phyloP scores from a whole-genome alignment of 2,888 invertebrate species.

The Coelinius sp. region DNA sequence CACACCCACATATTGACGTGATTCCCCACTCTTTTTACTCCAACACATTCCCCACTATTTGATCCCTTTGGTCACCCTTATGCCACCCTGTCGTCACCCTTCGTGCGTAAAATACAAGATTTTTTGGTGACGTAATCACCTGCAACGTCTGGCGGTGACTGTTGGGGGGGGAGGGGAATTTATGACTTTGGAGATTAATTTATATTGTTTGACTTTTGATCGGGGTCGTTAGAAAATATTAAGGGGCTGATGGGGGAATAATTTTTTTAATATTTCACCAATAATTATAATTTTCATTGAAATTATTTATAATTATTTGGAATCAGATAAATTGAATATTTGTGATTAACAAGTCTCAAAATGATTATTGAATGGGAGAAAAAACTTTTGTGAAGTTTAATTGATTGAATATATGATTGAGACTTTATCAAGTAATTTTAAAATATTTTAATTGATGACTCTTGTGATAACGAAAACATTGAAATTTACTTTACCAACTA shows the following conservation, averaged over 20 bases:
- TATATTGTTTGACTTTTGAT: background rate
- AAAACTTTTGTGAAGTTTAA: no score
- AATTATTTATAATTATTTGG: no score
- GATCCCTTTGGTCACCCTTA: slow-evolving; percentile 20
- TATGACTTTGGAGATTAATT: background rate
- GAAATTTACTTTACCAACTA: background rate
- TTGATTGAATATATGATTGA: no score
- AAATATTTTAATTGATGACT: no score
- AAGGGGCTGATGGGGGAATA: background rate
- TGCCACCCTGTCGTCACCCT: slow-evolving; percentile 34
- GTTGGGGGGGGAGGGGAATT: slow-evolving; percentile 43
- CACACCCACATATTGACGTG: slow-evolving; percentile 49
- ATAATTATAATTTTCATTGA: no score
- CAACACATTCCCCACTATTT: slow-evolving; percentile 33
- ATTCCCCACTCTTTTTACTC: slow-evolving; percentile 32
- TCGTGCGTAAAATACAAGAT: slow-evolving; percentile 43
- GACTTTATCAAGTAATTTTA: no score
- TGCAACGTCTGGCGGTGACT: background rate
- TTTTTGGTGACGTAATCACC: slow-evolving; percentile 55
- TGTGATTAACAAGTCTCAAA: no score
- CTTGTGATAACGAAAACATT: background rate
- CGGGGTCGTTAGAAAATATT: background rate
- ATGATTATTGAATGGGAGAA: no score
- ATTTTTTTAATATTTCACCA: no score
- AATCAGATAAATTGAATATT: no score